Percentiles rank a stretch among this genome's conserved stretches.
phyloP scores from a whole-genome alignment of 2,888 invertebrate species.

The Drosophila histrio region DNA sequence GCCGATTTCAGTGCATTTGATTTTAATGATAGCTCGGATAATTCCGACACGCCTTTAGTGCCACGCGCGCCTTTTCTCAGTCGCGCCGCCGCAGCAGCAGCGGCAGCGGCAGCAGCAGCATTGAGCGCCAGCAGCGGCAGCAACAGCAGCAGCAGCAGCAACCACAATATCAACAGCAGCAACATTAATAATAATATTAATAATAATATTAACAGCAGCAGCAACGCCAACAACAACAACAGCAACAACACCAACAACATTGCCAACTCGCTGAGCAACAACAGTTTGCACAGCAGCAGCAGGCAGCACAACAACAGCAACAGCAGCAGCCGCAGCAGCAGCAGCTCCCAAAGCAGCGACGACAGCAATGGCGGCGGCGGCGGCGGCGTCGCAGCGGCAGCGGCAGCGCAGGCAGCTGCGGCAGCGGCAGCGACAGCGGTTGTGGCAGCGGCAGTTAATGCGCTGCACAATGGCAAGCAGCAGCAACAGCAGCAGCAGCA shows the following conservation, averaged over 20 bases:
- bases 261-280: conserved; percentile 21
- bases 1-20: conserved; percentile 84
- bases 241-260: conserved; percentile 36
- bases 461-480: conserved; percentile 33
- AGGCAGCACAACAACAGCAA: conserved; percentile 16
- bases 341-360: conserved; percentile 42
- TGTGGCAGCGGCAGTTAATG: conserved; percentile 29
- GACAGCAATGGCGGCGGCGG: conserved; percentile 42
- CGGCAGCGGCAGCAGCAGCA: conserved; percentile 61
- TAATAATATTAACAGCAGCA: conserved; percentile 30
- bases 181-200: conserved; percentile 27
- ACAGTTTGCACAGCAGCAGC: conserved; percentile 31
- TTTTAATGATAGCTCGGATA: conserved; percentile 84
- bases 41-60: conserved; percentile 77
- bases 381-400: conserved; percentile 51
- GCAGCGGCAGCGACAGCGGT: conserved; percentile 33
- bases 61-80: conserved; percentile 82
- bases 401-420: conserved; percentile 62
- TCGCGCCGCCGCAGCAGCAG: conserved; percentile 72
- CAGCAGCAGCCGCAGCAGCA: conserved; percentile 13
- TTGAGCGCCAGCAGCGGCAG: conserved; percentile 46
- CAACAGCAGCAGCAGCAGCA: conserved; percentile 54
- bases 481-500: conserved; percentile 44
- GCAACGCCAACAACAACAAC: conserved; percentile 36
- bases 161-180: conserved; percentile 31